A percentile compares a stretch with the other conserved stretches of the same genome.
These are phyloP conservation scores for Epinephelus cyanopodus DNA, from an alignment of 2,113 vertebrate species.

Conservation along the genomic window DNA sequence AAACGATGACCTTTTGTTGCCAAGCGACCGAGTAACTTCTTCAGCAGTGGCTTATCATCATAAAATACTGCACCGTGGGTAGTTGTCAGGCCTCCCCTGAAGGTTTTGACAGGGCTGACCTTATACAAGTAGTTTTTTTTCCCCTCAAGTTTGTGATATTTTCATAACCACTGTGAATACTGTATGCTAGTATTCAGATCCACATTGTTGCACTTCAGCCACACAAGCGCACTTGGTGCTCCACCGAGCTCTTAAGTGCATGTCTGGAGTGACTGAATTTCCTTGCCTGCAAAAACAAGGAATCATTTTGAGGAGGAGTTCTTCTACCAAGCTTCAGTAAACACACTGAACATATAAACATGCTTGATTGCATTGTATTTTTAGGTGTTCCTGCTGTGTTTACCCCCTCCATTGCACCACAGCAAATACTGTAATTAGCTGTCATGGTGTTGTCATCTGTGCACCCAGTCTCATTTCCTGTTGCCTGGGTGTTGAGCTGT, in stretches of 20 bases:
- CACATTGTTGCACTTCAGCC: not conserved
- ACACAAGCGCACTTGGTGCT: not conserved
- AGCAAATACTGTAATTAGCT: not conserved
- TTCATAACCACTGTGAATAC: not conserved
- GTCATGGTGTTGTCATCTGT: not conserved
- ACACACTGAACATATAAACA: not conserved
- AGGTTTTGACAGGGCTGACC: constrained; percentile 65
- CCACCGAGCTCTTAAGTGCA: not conserved
- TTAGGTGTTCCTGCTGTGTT: not conserved
- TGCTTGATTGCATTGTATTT: not conserved
- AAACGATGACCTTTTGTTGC: constrained; percentile 70
- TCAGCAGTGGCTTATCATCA: constrained; percentile 30
- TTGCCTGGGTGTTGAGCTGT: constrained; percentile 14
- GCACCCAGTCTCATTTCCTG: constrained; percentile 23
- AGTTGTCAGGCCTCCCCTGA: constrained; percentile 37
- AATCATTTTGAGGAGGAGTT: not conserved
- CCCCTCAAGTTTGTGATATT: constrained; percentile 31
- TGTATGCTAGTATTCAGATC: not conserved
- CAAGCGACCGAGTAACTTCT: constrained; percentile 41
- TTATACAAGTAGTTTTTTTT: constrained; percentile 33
- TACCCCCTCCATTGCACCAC: not conserved
- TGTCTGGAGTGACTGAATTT: not conserved
- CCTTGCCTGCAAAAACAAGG: not conserved
- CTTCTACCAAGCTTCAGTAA: not conserved
- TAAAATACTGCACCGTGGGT: constrained; percentile 17